Evolutionary conservation across 2,797 vertebrate species (phyloP), one percentile per base, ranked within the genome.

Genomic region (Graptemys geographica): DNA sequence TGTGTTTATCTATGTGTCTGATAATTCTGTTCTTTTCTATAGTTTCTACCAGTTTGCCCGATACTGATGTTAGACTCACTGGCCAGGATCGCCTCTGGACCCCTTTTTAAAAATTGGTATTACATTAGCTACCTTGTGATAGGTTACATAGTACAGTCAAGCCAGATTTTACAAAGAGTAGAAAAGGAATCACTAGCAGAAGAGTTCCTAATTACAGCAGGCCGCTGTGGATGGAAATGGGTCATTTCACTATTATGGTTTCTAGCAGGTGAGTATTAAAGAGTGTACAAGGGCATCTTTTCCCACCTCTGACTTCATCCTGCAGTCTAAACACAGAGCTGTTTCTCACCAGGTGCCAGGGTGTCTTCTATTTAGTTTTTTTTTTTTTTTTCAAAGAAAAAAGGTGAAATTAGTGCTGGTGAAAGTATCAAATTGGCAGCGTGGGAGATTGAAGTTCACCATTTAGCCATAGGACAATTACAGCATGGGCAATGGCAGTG

Each of bases 221-320:
- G 84, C 96, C 97, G 96, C 95, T 97, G 96, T 0, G 19, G 88
- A 94, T 92, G 92, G 94, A 89, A 93, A 91, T 95, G 97, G 96
- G 96, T 96, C 96, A 97, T 96, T 96, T 96, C 96, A 96, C 92
- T 95, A 94, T 96, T 95, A 92, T 83, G 88, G 59, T 81, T 95
- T 92, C 96, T 97, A 96, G 96, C 95, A 94, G 94, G 90, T n/a
- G 83, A 96, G 79, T 55, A 87, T 87, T 93, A 28, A 91, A 95
- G 94, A 89, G 92, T 88, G 86, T 95, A 92, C 11, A 89, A 95
- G 95, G 93, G 95, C 96, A 97, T 83, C 19, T 2, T 96, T 94
- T 95, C 95, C 92, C 84, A 92, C 89, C 7, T 12, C 91, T 96
- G 95, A 96, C 96, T 96, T 96, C 96, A 97, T 96, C 95, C 94